phyloP scores from a whole-genome alignment of 2,888 invertebrate species.

The Lasioglossum calceatum region DNA sequence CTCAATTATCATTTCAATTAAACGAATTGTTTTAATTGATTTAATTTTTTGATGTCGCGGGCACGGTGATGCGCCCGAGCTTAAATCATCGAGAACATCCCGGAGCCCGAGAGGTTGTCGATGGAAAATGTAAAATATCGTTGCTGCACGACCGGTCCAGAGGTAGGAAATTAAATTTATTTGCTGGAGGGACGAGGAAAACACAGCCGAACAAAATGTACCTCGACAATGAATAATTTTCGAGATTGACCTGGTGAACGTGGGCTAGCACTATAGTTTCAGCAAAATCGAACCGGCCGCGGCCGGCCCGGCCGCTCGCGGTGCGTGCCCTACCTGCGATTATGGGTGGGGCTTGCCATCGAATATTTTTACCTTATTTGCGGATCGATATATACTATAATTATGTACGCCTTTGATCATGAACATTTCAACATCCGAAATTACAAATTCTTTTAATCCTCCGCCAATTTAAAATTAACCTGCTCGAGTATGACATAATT shows the following conservation, averaged over 20 bases:
- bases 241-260: conserved; percentile 18
- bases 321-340: neutral
- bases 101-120: conserved; percentile 41
- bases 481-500: neutral
- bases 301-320: neutral
- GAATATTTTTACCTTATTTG: neutral
- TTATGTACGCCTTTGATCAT: neutral
- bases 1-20: conserved; percentile 64
- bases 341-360: neutral
- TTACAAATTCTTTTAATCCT: too few relatives aligned
- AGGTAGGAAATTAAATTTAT: conserved; percentile 64
- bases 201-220: neutral
- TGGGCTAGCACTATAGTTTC: neutral
- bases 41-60: conserved; percentile 53
- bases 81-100: conserved; percentile 64
- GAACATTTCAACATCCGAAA: neutral
- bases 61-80: conserved; percentile 35
- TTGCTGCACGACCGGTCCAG: conserved; percentile 27
- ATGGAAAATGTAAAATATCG: conserved; percentile 68
- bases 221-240: conserved; percentile 27
- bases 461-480: too few relatives aligned
- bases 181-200: conserved; percentile 30
- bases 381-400: neutral
- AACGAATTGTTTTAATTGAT: conserved; percentile 66
- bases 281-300: neutral